Evolutionary conservation across 2,113 vertebrate genomes (phyloP).

Genomic region (Notiomystis cincta): DNA sequence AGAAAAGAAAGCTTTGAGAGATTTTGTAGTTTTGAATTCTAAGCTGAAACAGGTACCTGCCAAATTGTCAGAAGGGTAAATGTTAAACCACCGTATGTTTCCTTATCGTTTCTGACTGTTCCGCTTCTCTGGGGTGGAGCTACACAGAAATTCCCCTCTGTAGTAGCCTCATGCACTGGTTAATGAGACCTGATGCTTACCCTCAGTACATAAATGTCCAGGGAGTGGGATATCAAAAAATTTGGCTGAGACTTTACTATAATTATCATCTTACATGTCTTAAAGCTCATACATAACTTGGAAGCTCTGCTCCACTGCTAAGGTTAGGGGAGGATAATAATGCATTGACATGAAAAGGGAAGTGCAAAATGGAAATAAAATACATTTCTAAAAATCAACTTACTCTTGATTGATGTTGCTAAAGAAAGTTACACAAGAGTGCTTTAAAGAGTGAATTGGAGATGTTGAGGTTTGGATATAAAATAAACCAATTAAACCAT

Average conservation of each 20-base stretch:
- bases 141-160: not conserved
- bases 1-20: not conserved
- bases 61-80: not conserved
- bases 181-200: not conserved
- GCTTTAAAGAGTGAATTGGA: not conserved
- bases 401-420: not conserved
- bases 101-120: not conserved
- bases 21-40: not conserved
- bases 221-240: not conserved
- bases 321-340: slow-evolving; percentile 12
- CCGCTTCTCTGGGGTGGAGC: not conserved
- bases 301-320: not conserved
- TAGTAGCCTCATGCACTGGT: not conserved
- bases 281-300: not conserved
- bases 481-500: slow-evolving; percentile 35
- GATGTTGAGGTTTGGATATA: not conserved
- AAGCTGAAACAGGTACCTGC: not conserved
- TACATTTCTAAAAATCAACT: not conserved
- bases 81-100: not conserved
- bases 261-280: not conserved
- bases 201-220: not conserved
- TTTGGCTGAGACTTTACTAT: not conserved
- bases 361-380: not conserved
- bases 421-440: not conserved
- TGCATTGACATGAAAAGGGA: not conserved